Evolutionary conservation across 2,888 invertebrate genomes (phyloP).

Genomic region (Eulithis prunata): DNA sequence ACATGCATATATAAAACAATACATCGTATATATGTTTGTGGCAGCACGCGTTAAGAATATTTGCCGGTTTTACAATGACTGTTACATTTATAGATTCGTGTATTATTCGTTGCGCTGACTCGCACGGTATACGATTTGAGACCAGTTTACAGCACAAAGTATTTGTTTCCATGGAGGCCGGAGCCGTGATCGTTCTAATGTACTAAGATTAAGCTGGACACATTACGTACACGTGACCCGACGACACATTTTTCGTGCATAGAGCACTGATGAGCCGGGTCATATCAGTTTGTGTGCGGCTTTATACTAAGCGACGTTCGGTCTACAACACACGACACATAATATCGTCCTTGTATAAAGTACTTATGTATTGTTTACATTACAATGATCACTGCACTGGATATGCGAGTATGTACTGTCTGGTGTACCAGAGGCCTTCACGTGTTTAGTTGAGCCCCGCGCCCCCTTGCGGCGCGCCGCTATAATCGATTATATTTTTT

Average conservation of each 20-base stretch:
- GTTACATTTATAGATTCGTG: constrained; percentile 4
- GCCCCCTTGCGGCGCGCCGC: constrained; percentile 33
- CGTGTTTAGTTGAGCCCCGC: constrained; percentile 60
- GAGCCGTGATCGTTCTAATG: constrained; percentile 18
- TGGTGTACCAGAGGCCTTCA: constrained; percentile 66
- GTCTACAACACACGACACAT: constrained; percentile 38
- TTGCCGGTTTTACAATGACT: neutral
- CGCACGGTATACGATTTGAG: constrained; percentile 25
- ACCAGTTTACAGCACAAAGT: constrained; percentile 22
- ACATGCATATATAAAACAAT: neutral
- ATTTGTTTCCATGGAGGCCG: constrained; percentile 9
- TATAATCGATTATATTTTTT: constrained; percentile 76
- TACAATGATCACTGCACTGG: constrained; percentile 26
- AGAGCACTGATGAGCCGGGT: neutral
- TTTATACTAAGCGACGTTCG: too few relatives aligned
- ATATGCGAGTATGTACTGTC: constrained; percentile 18
- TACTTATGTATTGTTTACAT: constrained; percentile 39
- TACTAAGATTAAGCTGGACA: neutral
- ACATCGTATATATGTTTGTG: neutral
- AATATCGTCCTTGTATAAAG: constrained; percentile 45
- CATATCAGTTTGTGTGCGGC: constrained; percentile 21
- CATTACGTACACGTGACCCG: too few relatives aligned
- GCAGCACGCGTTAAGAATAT: constrained; percentile 1
- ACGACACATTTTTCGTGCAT: neutral
- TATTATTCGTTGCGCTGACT: constrained; percentile 16